These are phyloP conservation scores for Sycophaga agraensis DNA, from an alignment of 1,140 invertebrate genomes.

Conservation along the genomic window DNA sequence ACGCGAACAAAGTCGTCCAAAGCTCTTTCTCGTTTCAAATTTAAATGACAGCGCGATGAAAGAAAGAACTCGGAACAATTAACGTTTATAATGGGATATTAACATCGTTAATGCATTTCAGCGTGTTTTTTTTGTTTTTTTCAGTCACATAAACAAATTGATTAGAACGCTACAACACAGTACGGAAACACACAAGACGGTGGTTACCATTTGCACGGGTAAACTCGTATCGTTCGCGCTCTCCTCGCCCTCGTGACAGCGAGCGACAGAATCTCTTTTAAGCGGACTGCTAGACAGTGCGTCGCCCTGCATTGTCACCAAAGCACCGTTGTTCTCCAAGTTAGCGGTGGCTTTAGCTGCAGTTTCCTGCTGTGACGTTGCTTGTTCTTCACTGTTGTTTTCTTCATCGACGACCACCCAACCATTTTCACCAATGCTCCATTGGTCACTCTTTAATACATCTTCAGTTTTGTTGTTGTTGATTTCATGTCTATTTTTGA, in stretches of 20 bases:
- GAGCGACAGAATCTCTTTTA: constrained; percentile 39
- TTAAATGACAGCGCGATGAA: neutral
- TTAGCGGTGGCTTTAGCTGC: constrained; percentile 14
- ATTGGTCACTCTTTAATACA: constrained; percentile 12
- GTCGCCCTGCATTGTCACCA: constrained; percentile 9
- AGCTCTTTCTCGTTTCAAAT: too few relatives aligned
- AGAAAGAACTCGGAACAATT: neutral
- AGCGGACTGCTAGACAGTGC: constrained; percentile 35
- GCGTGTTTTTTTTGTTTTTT: constrained; percentile 4
- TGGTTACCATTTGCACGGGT: constrained; percentile 58
- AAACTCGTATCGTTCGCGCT: constrained; percentile 45
- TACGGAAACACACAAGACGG: constrained; percentile 57
- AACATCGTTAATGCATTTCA: constrained; percentile 26
- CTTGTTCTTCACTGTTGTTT: constrained; percentile 17
- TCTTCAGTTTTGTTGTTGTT: constrained; percentile 30
- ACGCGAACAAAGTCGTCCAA: too few relatives aligned
- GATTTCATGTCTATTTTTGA: constrained; percentile 27
- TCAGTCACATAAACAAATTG: constrained; percentile 53
- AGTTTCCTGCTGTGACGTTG: neutral
- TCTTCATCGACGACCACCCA: constrained; percentile 34
- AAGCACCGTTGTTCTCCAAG: constrained; percentile 37
- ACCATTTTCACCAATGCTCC: constrained; percentile 40
- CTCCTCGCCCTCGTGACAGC: constrained; percentile 39
- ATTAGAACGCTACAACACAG: constrained; percentile 57
- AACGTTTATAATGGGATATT: neutral